A percentile compares a stretch with the other conserved stretches of the same genome.
phyloP scores from a whole-genome alignment of 2,113 vertebrate genomes.

The Porphyrio hochstetteri region DNA sequence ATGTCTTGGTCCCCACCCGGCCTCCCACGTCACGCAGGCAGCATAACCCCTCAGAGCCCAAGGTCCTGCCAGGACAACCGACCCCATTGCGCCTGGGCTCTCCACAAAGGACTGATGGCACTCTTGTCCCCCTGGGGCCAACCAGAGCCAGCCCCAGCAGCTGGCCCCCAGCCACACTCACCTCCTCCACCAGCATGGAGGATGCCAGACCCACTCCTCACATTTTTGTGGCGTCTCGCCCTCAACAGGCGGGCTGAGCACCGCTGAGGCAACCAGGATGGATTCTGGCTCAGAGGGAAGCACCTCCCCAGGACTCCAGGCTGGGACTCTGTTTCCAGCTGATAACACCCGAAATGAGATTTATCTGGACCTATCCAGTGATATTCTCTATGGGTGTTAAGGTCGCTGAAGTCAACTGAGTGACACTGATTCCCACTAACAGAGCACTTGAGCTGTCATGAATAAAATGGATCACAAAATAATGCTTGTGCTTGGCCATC shows the following conservation, averaged over 20 bases:
- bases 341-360: rapidly evolving
- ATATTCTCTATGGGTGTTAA: not conserved
- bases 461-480: not conserved
- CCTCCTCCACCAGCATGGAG: rapidly evolving
- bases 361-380: rapidly evolving
- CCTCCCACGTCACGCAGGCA: conserved; percentile 59
- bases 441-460: rapidly evolving
- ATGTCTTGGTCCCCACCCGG: conserved; percentile 67
- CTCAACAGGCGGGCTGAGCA: not conserved
- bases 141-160: not conserved
- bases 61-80: rapidly evolving
- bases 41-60: conserved; percentile 14
- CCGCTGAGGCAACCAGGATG: not conserved
- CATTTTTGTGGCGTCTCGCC: not conserved
- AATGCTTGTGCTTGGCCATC: not conserved
- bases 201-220: not conserved
- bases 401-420: not conserved
- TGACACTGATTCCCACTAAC: not conserved
- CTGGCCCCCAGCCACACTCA: rapidly evolving
- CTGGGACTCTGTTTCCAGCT: not conserved
- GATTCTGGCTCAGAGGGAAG: not conserved
- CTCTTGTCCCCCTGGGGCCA: not conserved
- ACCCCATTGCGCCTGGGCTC: rapidly evolving
- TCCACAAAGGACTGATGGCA: not conserved
- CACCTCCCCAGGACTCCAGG: not conserved